Evolutionary conservation across 2,113 vertebrate genomes (phyloP), one percentile per base, ranked within the genome.

Genomic region (Tiliqua scincoides): DNA sequence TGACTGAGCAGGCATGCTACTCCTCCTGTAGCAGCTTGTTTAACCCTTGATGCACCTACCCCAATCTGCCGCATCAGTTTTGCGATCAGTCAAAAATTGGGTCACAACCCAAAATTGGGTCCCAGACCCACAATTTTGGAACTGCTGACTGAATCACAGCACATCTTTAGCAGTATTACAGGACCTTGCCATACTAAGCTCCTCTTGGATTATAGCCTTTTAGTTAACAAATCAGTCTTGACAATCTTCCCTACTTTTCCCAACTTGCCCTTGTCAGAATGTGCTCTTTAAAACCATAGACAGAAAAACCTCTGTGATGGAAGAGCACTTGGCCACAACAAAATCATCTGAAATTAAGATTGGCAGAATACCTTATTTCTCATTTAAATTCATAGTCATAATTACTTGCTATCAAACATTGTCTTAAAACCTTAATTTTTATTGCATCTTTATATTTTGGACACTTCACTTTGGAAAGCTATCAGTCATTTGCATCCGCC

Each of bases 401-500:
- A 11, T 79, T 40, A 79, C 61, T 68, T 85, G n/a, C 79, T 84
- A 73, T 85, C 61, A 81, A 54, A 1, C 43, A 89, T 78, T 70
- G 14, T 35, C 12, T 4, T 87, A 27, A 37, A 61, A 61, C 11
- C 4, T 54, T 23, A 78, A 37, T 59, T 73, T 48, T 1, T 4
- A 40, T 57, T 35, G 35, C 35, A 72, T 37, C 32, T 21, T 72
- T 57, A 40, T 82, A 83, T 6, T 35, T 82, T 84, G 15, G 59
- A 71, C 86, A 17, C 27, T 73, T 85, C 14, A 54, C 67, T 77
- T 85, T 77, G 63, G n/a, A 40, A 35, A 54, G 35, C 23, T 54
- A 3, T 59, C 20, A 5, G 21, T 85, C 68, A 73, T 87, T 86
- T 79, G 68, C 89, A 90, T 87, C 37, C 87, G 81, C 37, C 77